Conservation (phyloP, 2,797 vertebrate species). For the Poeciliopsis presidionis region DNA sequence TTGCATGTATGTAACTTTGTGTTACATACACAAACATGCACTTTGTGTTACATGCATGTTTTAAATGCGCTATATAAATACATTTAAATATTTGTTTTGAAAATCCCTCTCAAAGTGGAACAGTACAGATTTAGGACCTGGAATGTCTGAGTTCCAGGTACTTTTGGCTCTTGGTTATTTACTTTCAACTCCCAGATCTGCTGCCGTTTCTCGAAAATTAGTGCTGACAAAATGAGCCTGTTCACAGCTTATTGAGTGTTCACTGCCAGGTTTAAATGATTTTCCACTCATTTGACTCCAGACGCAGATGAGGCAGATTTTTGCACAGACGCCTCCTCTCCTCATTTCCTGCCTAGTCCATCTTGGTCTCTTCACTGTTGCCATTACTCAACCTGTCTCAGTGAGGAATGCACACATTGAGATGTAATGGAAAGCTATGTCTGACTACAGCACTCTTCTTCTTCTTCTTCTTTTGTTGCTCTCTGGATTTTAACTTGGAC, state of each 20-base stretch:
- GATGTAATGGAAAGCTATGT: background rate
- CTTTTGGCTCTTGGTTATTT: background rate
- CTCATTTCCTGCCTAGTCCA: slow-evolving; percentile 10
- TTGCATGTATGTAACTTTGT: too few species aligned
- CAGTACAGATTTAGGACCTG: background rate
- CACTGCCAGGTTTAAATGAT: slow-evolving; percentile 15
- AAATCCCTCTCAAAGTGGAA: background rate
- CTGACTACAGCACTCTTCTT: slow-evolving; percentile 8
- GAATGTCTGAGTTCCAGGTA: background rate
- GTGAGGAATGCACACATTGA: background rate
- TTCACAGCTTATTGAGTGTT: slow-evolving; percentile 14
- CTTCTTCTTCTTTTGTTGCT: slow-evolving; percentile 1
- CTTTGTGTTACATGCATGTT: background rate
- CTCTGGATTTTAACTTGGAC: slow-evolving; percentile 4
- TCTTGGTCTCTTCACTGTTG: background rate
- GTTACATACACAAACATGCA: too few species aligned
- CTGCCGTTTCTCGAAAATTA: slow-evolving; percentile 16
- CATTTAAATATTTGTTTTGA: background rate
- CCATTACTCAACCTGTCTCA: slow-evolving; percentile 12
- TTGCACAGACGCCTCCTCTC: slow-evolving; percentile 11
- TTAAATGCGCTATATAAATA: background rate
- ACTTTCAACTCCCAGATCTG: background rate
- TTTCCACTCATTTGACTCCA: background rate
- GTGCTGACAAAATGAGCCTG: slow-evolving; percentile 9
- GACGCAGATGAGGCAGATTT: slow-evolving; percentile 35